Evolutionary conservation across 2,113 vertebrate genomes (phyloP), one percentile per base, ranked within the genome.

Genomic region (Epinephelus moara): DNA sequence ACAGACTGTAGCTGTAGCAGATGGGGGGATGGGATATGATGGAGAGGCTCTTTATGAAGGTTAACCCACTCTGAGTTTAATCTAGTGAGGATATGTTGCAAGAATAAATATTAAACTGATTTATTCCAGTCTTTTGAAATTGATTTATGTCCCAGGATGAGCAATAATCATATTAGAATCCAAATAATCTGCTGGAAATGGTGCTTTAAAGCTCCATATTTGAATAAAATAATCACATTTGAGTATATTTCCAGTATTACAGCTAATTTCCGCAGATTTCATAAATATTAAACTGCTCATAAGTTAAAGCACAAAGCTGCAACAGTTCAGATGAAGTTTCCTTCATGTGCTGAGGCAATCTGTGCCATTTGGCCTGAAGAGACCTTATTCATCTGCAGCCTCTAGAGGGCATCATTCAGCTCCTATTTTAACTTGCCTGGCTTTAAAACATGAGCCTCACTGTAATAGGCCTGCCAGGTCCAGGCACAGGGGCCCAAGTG

Each of bases 401-500:
- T 73, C 78, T 14, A 85, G 91, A 80, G 80, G 90, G 88, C 82
- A 45, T 0, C 70, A 77, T 45, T 63, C 19, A 68, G 57, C 81
- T 49, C 15, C 23, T 64, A 42, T 11, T 73, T 61, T 15, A 82
- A n/a, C 40, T 37, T 42, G 14, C 23, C 50, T 15, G 52, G 47
- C 14, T 49, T 45, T 19, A 4, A 37, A 47, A 0, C 27, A 63
- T 17, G 37, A 77, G 15, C 21, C 11, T 76, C 61, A 5, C 49
- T 11, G 42, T 30, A 12, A 45, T 9, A 45, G 11, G 42, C 42
- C 42, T 37, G 6, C 33, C 42, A 42, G 3, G 8, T 8, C 42
- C 33, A 37, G 33, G 33, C 33, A 7, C 42, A 42, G 42, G 42
- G 42, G 42, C 42, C 42, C 10, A 8, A 42, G 9, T 2, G 9